Evolutionary conservation across 2,888 invertebrate genomes (phyloP), one percentile per base, ranked within the genome.

Genomic region (Chrysolina haemoptera): DNA sequence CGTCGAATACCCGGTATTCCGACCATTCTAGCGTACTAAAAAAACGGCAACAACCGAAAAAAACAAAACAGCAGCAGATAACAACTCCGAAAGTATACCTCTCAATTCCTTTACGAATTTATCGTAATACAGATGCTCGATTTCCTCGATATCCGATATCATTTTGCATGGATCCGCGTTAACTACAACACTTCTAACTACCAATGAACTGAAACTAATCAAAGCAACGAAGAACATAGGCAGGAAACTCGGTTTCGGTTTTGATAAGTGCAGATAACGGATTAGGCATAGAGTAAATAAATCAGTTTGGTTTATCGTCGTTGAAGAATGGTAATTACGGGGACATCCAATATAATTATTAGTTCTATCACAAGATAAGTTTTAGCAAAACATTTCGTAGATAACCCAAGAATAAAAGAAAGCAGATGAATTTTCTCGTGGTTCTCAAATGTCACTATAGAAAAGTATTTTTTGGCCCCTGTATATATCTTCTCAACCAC

Each of bases 71-170:
- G 5, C n/a, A 14, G 35, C 35, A 41, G 59, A 41, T 35, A 2
- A 59, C 14, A 9, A 43, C 41, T 62, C n/a, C 1, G 10, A 50
- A 67, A 53, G 41, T 16, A 62, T 76, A 80, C 79, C 79, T 79
- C 79, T 67, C 22, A 79, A 73, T 22, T 80, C 77, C n/a, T 62
- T 65, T 9, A 80, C 76, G 6, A 79, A 71, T 65, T 78, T 76
- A 68, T 80, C 79, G 67, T 68, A 80, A 62, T 78, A 80, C 6
- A 1, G 22, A 11, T 59, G 27, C 8, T 59, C 59, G 59, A 59
- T 14, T 27, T 59, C 59, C 0, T 59, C 59, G 35, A 59, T 27
- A 6, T 59, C 35, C 59, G 27, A 27, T 59, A 14, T 59, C 27
- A 22, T 22, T 27, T 22, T 35, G 27, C 27, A n/a, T 27, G n/a